Conservation (phyloP, 2,113 vertebrate species). For the Argyrosomus japonicus region DNA sequence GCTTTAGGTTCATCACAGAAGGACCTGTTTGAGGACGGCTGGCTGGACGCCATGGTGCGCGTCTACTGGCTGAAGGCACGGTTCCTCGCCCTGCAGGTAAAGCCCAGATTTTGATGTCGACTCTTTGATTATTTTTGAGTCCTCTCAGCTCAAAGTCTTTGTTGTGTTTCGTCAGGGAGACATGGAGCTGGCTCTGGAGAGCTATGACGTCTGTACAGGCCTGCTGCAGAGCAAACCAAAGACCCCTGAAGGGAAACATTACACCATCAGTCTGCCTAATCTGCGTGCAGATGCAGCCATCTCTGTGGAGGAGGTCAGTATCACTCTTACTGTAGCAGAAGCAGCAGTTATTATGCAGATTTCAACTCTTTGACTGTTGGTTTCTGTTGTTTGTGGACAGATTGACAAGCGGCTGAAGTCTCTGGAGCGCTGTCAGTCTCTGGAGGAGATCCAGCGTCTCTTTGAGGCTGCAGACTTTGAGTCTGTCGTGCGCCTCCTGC, state of each 20-base stretch:
- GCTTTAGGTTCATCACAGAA: constrained; percentile 92
- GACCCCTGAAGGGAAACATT: constrained; percentile 74
- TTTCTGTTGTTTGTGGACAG: constrained; percentile 74
- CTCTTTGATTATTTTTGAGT: not conserved
- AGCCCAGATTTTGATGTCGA: not conserved
- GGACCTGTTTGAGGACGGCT: constrained; percentile 91
- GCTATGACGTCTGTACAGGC: constrained; percentile 94
- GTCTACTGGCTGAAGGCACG: constrained; percentile 97
- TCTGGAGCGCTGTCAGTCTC: constrained; percentile 96
- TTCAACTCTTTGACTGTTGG: too few relatives aligned
- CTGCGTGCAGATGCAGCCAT: constrained; percentile 90
- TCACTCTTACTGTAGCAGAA: too few relatives aligned
- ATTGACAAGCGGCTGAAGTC: constrained; percentile 97
- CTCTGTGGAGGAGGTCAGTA: constrained; percentile 92
- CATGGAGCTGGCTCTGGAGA: constrained; percentile 97
- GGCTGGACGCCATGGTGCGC: constrained; percentile 91
- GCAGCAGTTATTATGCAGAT: too few relatives aligned
- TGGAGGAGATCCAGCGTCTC: constrained; percentile 97
- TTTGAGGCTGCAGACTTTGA: constrained; percentile 92
- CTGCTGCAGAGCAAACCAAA: constrained; percentile 87
- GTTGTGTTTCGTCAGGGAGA: constrained; percentile 86
- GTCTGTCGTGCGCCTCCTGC: constrained; percentile 92
- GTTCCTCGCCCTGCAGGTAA: constrained; percentile 92
- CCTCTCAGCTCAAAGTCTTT: not conserved
- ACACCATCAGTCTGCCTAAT: constrained; percentile 89